These are phyloP conservation scores for Scaptomyza polygonia DNA, from an alignment of 2,888 invertebrate genomes.

Conservation along the genomic window DNA sequence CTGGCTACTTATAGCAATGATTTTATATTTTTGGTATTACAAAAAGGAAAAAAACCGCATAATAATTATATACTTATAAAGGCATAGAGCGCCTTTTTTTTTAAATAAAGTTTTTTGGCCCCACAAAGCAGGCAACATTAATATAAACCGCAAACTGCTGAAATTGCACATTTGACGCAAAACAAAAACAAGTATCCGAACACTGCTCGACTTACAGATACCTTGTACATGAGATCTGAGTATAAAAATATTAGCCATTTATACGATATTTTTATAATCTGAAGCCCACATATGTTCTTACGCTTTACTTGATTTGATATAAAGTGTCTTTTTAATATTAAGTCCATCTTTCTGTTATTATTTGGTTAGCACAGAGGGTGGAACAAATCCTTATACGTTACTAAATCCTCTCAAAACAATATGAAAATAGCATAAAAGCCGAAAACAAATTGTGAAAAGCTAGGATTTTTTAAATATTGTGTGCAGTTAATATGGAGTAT, in stretches of 20 bases:
- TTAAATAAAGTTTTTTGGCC: conserved; percentile 16
- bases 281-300: neutral
- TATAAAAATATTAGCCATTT: neutral
- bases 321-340: neutral
- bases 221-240: neutral
- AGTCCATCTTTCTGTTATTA: neutral
- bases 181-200: neutral
- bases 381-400: conserved; percentile 14
- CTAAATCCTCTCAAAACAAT: conserved; percentile 33
- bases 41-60: conserved; percentile 1
- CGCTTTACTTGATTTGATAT: neutral
- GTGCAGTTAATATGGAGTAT: conserved; percentile 5
- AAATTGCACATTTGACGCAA: conserved; percentile 33
- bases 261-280: neutral
- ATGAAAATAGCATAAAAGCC: conserved; percentile 3
- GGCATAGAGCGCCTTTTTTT: no score
- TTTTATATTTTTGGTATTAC: conserved; percentile 37
- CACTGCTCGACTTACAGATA: neutral
- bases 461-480: conserved; percentile 12
- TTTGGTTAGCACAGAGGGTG: neutral
- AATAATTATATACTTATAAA: conserved; percentile 8
- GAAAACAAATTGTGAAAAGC: conserved; percentile 31
- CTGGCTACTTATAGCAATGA: conserved; percentile 17
- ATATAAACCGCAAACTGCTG: conserved; percentile 34
- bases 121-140: conserved; percentile 59